Base-by-base conservation (phyloP, 2,888 invertebrate species). In the Tetragonisca angustula region DNA sequence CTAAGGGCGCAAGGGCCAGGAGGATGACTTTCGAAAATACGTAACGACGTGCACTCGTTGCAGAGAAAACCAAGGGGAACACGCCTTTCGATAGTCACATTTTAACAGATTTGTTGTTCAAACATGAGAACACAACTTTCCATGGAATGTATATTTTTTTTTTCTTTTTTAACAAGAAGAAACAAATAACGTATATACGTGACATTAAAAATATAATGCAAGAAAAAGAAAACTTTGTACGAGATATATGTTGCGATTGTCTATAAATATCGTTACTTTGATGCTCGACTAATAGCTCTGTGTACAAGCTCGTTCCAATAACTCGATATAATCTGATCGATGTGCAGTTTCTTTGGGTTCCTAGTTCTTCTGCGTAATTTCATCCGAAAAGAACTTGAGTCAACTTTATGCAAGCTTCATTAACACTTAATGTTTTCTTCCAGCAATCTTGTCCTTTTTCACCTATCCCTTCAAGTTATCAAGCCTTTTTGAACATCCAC, bases 261-360 rank as follows among this genome's bases (percentile, higher is more conserved):
- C 50, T 81, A 64, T 32, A 52, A 43, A 0, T 15, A 64, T 62
- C 21, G 73, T 69, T 71, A 67, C n/a, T 77, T 80, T 32, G 27
- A 62, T 73, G 21, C 15, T 70, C 49, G 43, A 64, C n/a, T 49
- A 21, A 69, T 50, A 21, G 32, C 49, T 21, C 19, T 68, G 17
- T 56, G 43, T 27, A 49, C 27, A 9, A 17, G 43, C 19, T 61
- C 27, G 27, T 70, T 65, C 36, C n/a, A 36, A 36, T 24, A 32
- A 43, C 21, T 56, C 50, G 13, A n/a, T 32, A n/a, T 43, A 65
- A 56, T 74, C 4, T 24, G 24, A 17, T 27, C 17, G 70, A 24
- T 59, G 59, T 27, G 15, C 24, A 21, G 62, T 54, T 74, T 70
- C 59, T 65, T 43, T 59, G 21, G 49, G 15, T 21, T 76, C 24